These are phyloP conservation scores for Menura novaehollandiae DNA, from an alignment of 2,113 vertebrate genomes.

Conservation along the genomic window DNA sequence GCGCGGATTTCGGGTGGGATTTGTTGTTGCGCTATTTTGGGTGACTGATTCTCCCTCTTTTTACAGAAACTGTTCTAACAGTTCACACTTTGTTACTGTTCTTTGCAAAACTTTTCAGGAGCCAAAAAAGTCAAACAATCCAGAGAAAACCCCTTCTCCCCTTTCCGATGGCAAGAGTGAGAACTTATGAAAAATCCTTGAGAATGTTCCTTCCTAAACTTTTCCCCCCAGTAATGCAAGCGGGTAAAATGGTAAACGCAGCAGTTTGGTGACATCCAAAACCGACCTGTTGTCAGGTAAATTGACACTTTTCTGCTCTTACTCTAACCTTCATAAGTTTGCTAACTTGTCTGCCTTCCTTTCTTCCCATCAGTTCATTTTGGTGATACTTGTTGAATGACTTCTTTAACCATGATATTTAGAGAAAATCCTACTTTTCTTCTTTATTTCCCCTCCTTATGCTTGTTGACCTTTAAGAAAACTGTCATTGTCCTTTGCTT, in stretches of 20 bases:
- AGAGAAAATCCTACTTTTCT: background rate
- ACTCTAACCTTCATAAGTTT: background rate
- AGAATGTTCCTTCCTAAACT: constrained; percentile 81
- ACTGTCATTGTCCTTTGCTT: background rate
- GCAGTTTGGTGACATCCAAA: constrained; percentile 74
- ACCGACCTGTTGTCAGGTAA: constrained; percentile 76
- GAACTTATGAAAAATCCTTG: constrained; percentile 74
- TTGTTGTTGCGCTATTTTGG: constrained; percentile 45
- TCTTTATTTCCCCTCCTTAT: background rate
- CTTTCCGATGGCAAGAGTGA: constrained; percentile 78
- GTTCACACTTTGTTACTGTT: constrained; percentile 79
- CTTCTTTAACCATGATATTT: background rate
- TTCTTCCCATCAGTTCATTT: constrained; percentile 33
- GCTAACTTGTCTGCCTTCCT: constrained; percentile 38
- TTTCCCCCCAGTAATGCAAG: constrained; percentile 79
- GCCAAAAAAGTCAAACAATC: constrained; percentile 78
- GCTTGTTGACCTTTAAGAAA: background rate
- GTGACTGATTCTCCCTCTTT: constrained; percentile 54
- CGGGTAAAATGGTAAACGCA: constrained; percentile 71
- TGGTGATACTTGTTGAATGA: background rate
- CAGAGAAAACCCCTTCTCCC: constrained; percentile 83
- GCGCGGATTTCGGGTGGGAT: constrained; percentile 44
- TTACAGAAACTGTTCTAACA: constrained; percentile 75
- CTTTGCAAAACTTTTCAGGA: constrained; percentile 85
- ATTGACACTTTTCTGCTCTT: constrained; percentile 65